Base-by-base conservation (phyloP, 35 echinoderm and acorn worm species). In the Hemicentrotus pulcherrimus region DNA sequence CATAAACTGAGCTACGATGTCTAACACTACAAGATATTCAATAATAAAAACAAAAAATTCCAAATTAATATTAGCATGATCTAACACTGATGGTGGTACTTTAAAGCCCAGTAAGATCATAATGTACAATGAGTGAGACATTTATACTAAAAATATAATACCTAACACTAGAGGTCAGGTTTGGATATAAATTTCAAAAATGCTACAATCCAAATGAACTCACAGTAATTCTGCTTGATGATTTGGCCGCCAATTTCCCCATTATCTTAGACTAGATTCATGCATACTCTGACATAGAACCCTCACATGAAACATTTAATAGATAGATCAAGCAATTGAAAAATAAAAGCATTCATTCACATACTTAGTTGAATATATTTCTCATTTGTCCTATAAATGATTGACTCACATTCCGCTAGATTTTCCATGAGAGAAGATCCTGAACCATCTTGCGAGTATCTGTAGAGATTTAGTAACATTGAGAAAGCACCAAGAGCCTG, bases 1-100 rank as follows among this genome's bases (percentile, higher is more conserved):
- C 33, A 94, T 91, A 55, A 97, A 99, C 55, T 99, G 98, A 28
- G 98, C 94, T 94, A 91, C 59, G n/a, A 97, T 96, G 32, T 99
- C 98, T 86, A 97, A 50, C 59, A 99, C 98, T 99, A 61, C 22
- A 94, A 32, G 32, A 70, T 58, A 78, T 78, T 78, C 24, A 78
- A 78, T 28, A 78, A 94, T 94, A 95, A 88, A 95, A 10, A 88
- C 88, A 65, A 89, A 12, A 2, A 94, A 19, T 28, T 41, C 35
- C 35, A 41, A 0, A 41, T 41, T 41, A 41, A 41, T 41, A 41
- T 3, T 41, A 41, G 35, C 35, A 41, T 41, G 35, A 41, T 41
- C 35, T 41, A 41, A 41, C 35, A 41, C 35, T 41, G 35, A 41
- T 41, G 35, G 1, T 41, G 35, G 35, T 41, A 41, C 35, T 41